Base-by-base conservation (phyloP, 2,888 invertebrate species). In the Nesidiocoris tenuis region DNA sequence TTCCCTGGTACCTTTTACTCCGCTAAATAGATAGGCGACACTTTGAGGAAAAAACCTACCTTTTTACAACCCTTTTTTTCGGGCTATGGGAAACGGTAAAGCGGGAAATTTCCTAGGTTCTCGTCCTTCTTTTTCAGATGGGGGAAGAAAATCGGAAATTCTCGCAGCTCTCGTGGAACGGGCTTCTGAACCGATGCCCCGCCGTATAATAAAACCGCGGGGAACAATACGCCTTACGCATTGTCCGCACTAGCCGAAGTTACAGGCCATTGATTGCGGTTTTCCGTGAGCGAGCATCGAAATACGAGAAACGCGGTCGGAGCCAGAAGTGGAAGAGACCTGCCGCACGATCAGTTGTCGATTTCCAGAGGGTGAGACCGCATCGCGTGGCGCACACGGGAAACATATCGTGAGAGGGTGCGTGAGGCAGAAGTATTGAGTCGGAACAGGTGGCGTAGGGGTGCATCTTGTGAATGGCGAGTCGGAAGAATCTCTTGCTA, bases 11-110 rank as follows among this genome's bases (percentile, higher is more conserved):
- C 70, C 59, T 70, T 70, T 70, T 70, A 70, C 59, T 23, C 59
- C 57, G 59, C 59, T 70, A 70, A 70, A 70, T 59, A 70, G 70
- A 70, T 70, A 70, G 70, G 70, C 25, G 17, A 56, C 70, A 70
- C 59, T 70, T 70, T 24, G 17, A 2, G 17, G 18, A 12, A 2
- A 2, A n/a, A 59, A 59, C 17, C 9, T 9, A 59, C 22, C 70
- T 59, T 70, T 70, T 70, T 70, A 70, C 70, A 70, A 70, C 70
- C 70, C 67, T 56, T 12, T 39, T 70, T 67, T n/a, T 12, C 17
- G 63, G n/a, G 12, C 39, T 39, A 63, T 22, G 39, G 65, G 1
- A 25, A 19, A 19, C 70, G 70, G 59, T 61, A 59, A 70, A 70
- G 59, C 23, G 1, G 39, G 12, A 39, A 39, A 39, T 39, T 39